Evolutionary conservation across 2,113 vertebrate species (phyloP).

Genomic region (Porphyrio hochstetteri): DNA sequence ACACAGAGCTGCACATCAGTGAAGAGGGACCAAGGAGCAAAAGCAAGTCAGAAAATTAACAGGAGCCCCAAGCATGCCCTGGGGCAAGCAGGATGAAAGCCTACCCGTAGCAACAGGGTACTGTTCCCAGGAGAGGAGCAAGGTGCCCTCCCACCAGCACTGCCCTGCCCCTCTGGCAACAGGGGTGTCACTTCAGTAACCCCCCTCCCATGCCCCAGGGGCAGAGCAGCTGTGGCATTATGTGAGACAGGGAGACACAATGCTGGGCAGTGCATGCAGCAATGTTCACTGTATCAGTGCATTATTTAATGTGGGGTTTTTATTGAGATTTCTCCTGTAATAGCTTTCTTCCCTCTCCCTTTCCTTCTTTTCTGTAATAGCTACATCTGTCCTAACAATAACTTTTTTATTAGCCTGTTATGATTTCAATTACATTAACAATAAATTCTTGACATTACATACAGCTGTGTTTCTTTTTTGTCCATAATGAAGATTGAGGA

Average conservation of each 20-base stretch:
- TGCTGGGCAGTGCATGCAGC: neutral
- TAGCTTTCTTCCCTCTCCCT: neutral
- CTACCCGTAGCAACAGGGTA: accelerated
- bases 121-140: neutral
- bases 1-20: neutral
- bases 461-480: neutral
- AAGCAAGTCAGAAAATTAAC: neutral
- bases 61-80: accelerated
- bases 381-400: neutral
- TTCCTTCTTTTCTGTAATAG: neutral
- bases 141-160: neutral
- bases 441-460: neutral
- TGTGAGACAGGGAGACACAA: accelerated
- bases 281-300: neutral
- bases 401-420: neutral
- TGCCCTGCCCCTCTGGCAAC: neutral
- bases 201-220: neutral
- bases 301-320: neutral
- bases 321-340: neutral
- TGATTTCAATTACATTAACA: neutral
- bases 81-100: neutral
- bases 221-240: accelerated
- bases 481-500: neutral
- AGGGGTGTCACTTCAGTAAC: accelerated
- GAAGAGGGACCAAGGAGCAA: neutral